Conservation (phyloP, 2,113 vertebrate species). For the Nycticryphes semicollaris region DNA sequence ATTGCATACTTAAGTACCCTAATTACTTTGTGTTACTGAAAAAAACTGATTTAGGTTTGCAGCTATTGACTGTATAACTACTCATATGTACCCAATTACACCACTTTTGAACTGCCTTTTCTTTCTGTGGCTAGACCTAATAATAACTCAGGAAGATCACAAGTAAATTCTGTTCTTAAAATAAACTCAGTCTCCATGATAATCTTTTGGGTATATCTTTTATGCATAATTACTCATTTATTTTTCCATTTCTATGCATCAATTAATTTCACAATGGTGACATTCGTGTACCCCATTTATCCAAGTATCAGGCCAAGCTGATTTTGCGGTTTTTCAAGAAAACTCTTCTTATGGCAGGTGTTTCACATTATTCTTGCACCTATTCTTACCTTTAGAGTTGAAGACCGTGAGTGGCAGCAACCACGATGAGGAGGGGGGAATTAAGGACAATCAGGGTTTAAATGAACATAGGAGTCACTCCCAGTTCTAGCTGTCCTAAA, state of each 20-base stretch:
- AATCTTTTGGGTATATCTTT: not conserved
- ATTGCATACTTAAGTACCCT: not conserved
- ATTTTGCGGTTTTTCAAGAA: not conserved
- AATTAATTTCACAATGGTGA: not conserved
- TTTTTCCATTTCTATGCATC: not conserved
- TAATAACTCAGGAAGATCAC: slow-evolving; percentile 28
- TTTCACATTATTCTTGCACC: not conserved
- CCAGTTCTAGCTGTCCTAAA: not conserved
- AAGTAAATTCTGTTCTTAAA: slow-evolving; percentile 25
- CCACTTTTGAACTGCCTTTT: not conserved
- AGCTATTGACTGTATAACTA: not conserved
- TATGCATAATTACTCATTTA: not conserved
- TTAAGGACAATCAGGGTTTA: not conserved
- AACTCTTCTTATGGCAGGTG: not conserved
- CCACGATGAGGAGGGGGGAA: not conserved
- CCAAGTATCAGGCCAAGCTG: not conserved
- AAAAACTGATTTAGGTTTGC: slow-evolving; percentile 4
- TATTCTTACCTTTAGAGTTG: not conserved
- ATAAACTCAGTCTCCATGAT: slow-evolving; percentile 7
- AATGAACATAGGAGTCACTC: not conserved
- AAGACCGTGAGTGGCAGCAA: not conserved
- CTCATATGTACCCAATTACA: not conserved
- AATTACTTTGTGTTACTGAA: not conserved
- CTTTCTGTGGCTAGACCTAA: slow-evolving; percentile 23
- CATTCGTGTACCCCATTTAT: not conserved